Base-by-base conservation (phyloP, 1,140 invertebrate genomes). In the Eumaeus atala region DNA sequence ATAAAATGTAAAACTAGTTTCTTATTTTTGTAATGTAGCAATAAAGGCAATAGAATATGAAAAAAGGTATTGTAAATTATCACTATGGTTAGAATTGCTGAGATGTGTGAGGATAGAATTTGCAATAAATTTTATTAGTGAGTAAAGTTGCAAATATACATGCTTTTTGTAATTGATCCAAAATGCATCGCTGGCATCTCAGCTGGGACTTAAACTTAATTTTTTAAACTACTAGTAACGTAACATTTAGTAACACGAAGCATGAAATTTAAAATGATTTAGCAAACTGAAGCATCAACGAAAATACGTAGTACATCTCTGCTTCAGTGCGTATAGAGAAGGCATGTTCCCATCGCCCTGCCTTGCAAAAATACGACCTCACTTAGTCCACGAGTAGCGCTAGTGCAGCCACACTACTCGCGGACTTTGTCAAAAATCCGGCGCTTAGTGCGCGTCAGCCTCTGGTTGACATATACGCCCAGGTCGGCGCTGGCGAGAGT, bases 301-400 rank as follows among this genome's bases (percentile, higher is more conserved):
- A 47, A 47, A 47, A 47, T 16, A 11, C 42, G 42, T 14, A 12
- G 11, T 17, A 47, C 3, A n/a, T n/a, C n/a, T 47, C 42, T 0
- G 14, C 42, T 1, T 11, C 14, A 14, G 42, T 3, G 2, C 12
- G 42, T 4, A 47, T 17, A n/a, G 4, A 14, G 14, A 14, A 14
- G 4, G 14, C 42, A 1, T 11, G 12, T 16, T 47, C 17, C 2
- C 42, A n/a, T 9, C 17, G n/a, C 1, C 42, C 17, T 18, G 42
- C 9, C 42, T n/a, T 16, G 42, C 42, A 17, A 47, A 47, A 47
- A 47, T 47, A 47, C 42, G 42, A 9, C 42, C 42, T 17, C 14
- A 14, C 17, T 47, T 47, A 0, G 42, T 47, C 42, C 42, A 47
- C 11, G 14, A 1, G n/a, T 16, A 47, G n/a, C n/a, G n/a, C n/a